phyloP scores from a whole-genome alignment of 2,113 vertebrate genomes.

The Cephalopterus ornatus region DNA sequence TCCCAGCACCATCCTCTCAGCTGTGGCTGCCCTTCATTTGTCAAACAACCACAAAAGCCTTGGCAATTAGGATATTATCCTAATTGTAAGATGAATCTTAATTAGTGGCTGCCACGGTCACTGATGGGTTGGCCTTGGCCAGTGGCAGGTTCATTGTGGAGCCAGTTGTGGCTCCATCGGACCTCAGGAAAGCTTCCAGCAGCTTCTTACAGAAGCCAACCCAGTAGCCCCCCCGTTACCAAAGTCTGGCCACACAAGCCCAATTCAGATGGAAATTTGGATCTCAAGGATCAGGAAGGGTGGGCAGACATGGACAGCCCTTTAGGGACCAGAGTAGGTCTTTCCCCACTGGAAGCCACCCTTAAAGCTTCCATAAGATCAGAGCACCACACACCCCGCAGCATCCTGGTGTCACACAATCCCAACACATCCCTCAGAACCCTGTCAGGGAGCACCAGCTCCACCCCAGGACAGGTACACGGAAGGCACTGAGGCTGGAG shows the following conservation, averaged over 20 bases:
- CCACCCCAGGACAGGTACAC: fast-evolving
- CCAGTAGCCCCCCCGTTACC: background rate
- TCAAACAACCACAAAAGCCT: too few relatives aligned
- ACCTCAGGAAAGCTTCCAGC: background rate
- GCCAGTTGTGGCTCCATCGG: background rate
- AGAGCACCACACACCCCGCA: too few relatives aligned
- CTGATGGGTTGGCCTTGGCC: background rate
- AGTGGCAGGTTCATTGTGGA: too few relatives aligned
- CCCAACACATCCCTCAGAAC: fast-evolving
- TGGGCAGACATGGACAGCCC: background rate
- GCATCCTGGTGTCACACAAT: background rate
- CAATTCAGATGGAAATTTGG: background rate
- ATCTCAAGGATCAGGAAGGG: background rate
- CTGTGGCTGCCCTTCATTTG: background rate
- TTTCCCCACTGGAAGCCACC: background rate
- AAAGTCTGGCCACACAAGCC: background rate
- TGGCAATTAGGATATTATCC: too few relatives aligned
- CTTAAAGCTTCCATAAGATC: fast-evolving
- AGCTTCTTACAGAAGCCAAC: background rate
- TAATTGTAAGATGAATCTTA: background rate
- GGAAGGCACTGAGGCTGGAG: too few relatives aligned
- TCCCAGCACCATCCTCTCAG: background rate
- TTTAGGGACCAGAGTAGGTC: background rate
- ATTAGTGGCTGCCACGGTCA: background rate
- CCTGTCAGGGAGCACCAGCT: fast-evolving